Evolutionary conservation across 1,140 invertebrate species (phyloP).

Genomic region (Pissodes strobi): DNA sequence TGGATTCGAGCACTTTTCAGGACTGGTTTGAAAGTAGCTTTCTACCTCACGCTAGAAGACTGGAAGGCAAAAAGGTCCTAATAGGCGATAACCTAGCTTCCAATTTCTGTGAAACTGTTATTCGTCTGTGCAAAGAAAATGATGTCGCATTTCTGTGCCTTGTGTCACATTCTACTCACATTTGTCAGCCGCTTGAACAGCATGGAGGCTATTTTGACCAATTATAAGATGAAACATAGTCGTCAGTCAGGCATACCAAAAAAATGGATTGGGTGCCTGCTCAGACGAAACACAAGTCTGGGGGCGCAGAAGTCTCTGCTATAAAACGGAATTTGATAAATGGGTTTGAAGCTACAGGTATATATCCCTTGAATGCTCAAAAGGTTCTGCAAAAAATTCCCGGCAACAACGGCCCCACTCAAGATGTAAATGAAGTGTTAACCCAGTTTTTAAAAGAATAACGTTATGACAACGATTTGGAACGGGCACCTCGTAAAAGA

Average conservation of each 20-base stretch:
- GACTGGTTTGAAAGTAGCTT: too few species aligned
- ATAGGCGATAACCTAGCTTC: constrained; percentile 5
- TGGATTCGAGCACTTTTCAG: too few species aligned
- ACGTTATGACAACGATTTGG: constrained; percentile 1
- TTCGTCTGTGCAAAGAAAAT: not conserved
- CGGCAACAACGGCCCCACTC: not conserved
- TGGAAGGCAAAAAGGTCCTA: constrained; percentile 4
- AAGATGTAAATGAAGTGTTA: constrained; percentile 2
- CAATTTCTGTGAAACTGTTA: not conserved
- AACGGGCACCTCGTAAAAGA: not conserved
- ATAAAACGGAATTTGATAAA: constrained; percentile 7
- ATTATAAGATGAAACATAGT: constrained; percentile 10
- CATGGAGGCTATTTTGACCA: constrained; percentile 1
- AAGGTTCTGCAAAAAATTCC: constrained; percentile 2
- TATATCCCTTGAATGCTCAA: constrained; percentile 3
- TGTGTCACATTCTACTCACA: constrained; percentile 1
- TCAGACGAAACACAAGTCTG: constrained; percentile 3
- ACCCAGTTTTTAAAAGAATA: not conserved
- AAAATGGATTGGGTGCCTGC: constrained; percentile 3
- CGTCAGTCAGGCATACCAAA: constrained; percentile 9
- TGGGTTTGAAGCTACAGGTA: not conserved
- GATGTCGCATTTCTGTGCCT: constrained; percentile 4
- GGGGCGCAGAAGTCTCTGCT: not conserved
- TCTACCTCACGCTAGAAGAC: constrained; percentile 1
- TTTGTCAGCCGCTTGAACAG: not conserved